Base-by-base conservation (phyloP, 2,888 invertebrate species). In the Xylocampa areola region DNA sequence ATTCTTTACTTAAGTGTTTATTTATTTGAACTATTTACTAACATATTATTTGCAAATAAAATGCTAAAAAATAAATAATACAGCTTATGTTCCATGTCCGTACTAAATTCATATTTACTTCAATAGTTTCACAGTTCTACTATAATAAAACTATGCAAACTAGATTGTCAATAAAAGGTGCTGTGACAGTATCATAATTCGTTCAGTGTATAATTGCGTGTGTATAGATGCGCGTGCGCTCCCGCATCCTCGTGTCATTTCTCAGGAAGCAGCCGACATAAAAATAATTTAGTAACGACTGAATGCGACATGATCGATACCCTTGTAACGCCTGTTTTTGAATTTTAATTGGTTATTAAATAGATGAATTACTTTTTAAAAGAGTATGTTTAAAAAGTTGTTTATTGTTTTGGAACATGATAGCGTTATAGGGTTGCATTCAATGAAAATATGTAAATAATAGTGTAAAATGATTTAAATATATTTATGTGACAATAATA, bases 271-370 rank as follows among this genome's bases (percentile, higher is more conserved):
- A 36, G 14, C 10, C 32, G 36, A 58, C 61, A 50, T 68, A 52
- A 75, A 67, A 57, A 68, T 72, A 52, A 72, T 63, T 68, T 63
- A 75, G 33, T 51, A 55, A 51, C 43, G 27, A 37, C 47, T 40
- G 39, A 54, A 60, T 54, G 57, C 37, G 52, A 53, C 49, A 68
- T 68, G 72, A 67, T 67, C 49, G 51, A 67, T 67, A 58, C 33
- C 25, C 67, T 53, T 67, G 67, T 67, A 71, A 59, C 66, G 49
- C 60, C 52, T 52, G 67, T 59, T 52, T 66, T 71, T 65, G 71
- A 66, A 67, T 67, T 71, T 71, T 67, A 71, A 67, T 71, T 53
- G 67, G 67, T 66, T 70, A 66, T 66, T 70, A 65, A n/a, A 29
- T 50, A 70, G 41, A 65, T 57, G 49, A 50, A 65, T 65, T 70